phyloP scores from a whole-genome alignment of 2,113 vertebrate species.

The Electrona antarctica region DNA sequence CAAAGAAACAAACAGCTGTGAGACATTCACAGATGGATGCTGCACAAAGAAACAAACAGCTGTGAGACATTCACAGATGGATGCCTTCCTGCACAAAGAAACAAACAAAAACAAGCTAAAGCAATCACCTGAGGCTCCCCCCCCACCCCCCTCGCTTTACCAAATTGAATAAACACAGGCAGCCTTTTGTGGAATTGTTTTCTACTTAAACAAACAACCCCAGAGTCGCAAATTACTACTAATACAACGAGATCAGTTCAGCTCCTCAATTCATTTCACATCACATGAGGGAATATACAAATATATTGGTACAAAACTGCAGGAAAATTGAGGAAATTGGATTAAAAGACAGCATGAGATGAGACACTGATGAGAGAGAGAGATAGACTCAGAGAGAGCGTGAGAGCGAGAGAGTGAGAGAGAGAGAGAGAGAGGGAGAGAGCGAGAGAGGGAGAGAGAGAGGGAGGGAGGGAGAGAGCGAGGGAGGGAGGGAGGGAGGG shows the following conservation, averaged over 20 bases:
- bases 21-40: too few species aligned
- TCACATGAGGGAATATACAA: conserved; percentile 69
- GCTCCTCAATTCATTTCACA: conserved; percentile 70
- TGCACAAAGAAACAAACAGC: too few species aligned
- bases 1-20: too few species aligned
- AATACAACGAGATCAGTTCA: conserved; percentile 61
- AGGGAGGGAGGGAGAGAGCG: too few species aligned
- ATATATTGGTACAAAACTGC: conserved; percentile 37
- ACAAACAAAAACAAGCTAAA: conserved; percentile 22
- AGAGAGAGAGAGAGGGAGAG: too few species aligned
- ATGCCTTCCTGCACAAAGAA: conserved; percentile 2
- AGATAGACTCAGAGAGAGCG: conserved; percentile 25
- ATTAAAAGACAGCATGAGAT: conserved; percentile 71
- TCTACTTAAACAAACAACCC: conserved; percentile 67
- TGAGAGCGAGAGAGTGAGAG: conserved; percentile 16
- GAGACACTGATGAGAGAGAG: conserved; percentile 56
- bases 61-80: neutral
- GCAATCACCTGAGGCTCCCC: conserved; percentile 38
- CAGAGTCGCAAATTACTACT: conserved; percentile 70
- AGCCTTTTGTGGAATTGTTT: conserved; percentile 68
- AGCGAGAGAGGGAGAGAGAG: neutral
- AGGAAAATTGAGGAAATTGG: conserved; percentile 58
- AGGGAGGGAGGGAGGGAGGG: too few species aligned
- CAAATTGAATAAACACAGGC: conserved; percentile 60
- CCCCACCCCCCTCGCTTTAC: neutral